Percentiles rank a stretch among this genome's conserved stretches.
phyloP scores from a whole-genome alignment of 2,888 invertebrate genomes.

The Fissipunctia ypsillon region DNA sequence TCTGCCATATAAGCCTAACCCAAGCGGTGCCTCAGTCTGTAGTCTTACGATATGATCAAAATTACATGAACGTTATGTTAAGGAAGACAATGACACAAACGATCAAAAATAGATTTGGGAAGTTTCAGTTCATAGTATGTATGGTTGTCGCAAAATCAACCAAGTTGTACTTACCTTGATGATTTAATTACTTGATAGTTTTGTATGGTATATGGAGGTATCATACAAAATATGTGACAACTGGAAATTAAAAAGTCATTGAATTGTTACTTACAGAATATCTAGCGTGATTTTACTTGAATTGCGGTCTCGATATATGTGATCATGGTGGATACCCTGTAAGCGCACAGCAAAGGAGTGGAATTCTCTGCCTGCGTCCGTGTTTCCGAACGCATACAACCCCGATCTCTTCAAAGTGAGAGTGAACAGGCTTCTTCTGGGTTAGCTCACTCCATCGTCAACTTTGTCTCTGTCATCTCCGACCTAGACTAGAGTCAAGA shows the following conservation, averaged over 20 bases:
- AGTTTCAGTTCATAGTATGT: not conserved
- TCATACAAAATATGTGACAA: not conserved
- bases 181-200: constrained; percentile 5
- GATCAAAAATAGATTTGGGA: constrained; percentile 23
- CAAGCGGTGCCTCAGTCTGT: not conserved
- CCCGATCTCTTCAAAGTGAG: too few relatives aligned
- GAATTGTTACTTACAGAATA: not conserved
- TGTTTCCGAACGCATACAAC: too few relatives aligned
- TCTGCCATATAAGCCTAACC: constrained; percentile 6
- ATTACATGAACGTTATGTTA: constrained; percentile 42
- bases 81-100: constrained; percentile 5
- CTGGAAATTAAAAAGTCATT: not conserved
- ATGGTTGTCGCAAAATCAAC: not conserved
- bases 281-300: not conserved
- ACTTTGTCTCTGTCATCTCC: too few relatives aligned
- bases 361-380: too few relatives aligned
- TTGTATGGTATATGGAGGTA: not conserved
- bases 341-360: too few relatives aligned
- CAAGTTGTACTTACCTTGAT: not conserved
- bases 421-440: too few relatives aligned
- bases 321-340: not conserved
- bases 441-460: too few relatives aligned
- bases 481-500: too few relatives aligned
- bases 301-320: not conserved
- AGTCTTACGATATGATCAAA: constrained; percentile 36